Conservation (phyloP, 2,797 vertebrate genomes). For the Cuculus canorus region DNA sequence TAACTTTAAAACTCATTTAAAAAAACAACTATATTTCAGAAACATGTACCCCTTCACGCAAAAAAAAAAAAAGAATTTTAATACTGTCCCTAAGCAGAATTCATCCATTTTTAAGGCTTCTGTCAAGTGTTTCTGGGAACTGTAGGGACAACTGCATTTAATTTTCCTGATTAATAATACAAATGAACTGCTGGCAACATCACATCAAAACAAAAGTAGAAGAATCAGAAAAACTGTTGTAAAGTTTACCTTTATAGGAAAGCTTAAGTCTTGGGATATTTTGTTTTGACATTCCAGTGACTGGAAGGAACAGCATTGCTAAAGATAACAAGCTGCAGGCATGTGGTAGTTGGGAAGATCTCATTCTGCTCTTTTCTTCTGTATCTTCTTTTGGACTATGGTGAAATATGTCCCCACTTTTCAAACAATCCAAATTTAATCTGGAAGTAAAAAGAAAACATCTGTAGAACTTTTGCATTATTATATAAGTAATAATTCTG, state of each 20-base stretch:
- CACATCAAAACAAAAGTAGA: conserved; percentile 22
- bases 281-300: conserved; percentile 84
- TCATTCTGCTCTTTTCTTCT: conserved; percentile 65
- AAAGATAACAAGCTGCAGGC: conserved; percentile 76
- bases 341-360: conserved; percentile 65
- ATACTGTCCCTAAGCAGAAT: neutral
- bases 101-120: neutral
- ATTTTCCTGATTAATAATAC: neutral
- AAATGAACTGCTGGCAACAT: conserved; percentile 28
- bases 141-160: neutral
- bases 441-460: conserved; percentile 64
- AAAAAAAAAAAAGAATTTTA: neutral
- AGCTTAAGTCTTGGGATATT: conserved; percentile 92
- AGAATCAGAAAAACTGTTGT: neutral
- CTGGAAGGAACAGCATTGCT: conserved; percentile 81
- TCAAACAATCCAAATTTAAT: conserved; percentile 32
- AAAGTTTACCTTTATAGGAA: conserved; percentile 90
- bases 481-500: neutral
- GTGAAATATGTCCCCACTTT: conserved; percentile 14
- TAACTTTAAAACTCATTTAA: neutral
- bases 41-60: neutral
- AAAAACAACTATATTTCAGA: neutral
- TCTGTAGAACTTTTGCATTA: neutral
- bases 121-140: neutral
- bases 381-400: conserved; percentile 57